A percentile compares a stretch with the other conserved stretches of the same genome.
These are phyloP conservation scores for Archips crataeganus DNA, from an alignment of 2,888 invertebrate genomes.

Conservation along the genomic window DNA sequence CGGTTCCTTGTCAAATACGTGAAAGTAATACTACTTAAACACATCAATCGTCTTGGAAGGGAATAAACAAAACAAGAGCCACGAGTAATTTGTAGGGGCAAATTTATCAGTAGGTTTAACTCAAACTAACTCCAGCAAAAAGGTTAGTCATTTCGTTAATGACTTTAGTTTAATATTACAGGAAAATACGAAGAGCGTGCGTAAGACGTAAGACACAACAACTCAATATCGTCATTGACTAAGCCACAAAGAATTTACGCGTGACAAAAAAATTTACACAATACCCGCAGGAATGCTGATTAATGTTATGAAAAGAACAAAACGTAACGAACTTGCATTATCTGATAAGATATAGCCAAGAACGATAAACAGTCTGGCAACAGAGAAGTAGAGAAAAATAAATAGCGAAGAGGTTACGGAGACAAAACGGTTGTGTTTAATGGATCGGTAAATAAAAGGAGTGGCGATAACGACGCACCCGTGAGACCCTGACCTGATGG, in stretches of 20 bases:
- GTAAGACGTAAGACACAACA: not conserved
- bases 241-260: slow-evolving; percentile 32
- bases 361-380: slow-evolving; percentile 14
- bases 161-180: slow-evolving; percentile 7
- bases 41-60: not conserved
- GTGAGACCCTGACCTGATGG: slow-evolving; percentile 71
- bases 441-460: slow-evolving; percentile 76
- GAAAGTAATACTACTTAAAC: slow-evolving; percentile 26
- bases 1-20: slow-evolving; percentile 45
- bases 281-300: slow-evolving; percentile 13
- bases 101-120: not conserved
- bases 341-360: slow-evolving; percentile 22
- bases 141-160: slow-evolving; percentile 14
- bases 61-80: not conserved
- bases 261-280: slow-evolving; percentile 41
- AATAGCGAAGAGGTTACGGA: slow-evolving; percentile 42
- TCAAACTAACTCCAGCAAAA: not conserved
- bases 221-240: slow-evolving; percentile 20
- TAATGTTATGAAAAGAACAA: slow-evolving; percentile 5
- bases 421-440: slow-evolving; percentile 67
- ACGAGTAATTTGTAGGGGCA: not conserved
- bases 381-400: slow-evolving; percentile 1
- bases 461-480: slow-evolving; percentile 65
- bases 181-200: slow-evolving; percentile 7
- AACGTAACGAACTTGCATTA: slow-evolving; percentile 7